Evolutionary conservation across 1,140 invertebrate genomes (phyloP), one percentile per base, ranked within the genome.

Genomic region (Drosophila nigromelanica): DNA sequence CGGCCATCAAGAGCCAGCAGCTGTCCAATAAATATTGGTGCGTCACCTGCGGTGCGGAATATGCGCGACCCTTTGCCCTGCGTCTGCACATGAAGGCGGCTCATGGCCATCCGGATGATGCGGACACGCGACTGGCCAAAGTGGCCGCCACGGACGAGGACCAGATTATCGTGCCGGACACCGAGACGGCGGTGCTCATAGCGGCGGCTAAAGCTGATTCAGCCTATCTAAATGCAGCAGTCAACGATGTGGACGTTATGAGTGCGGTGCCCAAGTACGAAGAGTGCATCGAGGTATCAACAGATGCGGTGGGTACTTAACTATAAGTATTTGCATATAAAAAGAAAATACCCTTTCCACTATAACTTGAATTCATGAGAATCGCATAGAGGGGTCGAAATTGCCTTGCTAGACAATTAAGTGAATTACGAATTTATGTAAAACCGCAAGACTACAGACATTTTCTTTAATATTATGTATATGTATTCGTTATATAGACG

Each of bases 31-130:
- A 95, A 75, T 95, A 94, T 73, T 94, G 93, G 55, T 96, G 96
- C 74, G 91, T 93, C 42, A 89, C 94, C n/a, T 96, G 96, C 80
- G 95, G 95, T 5, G 96, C 96, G 0, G 94, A 94, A 37, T 96
- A 96, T 85, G 95, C 95, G 4, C 92, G 95, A 0, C 93, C 94
- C 0, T 96, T 95, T 91, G 95, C 95, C 0, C 86, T 96, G 6
- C 94, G 94, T 60, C 94, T 95, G 82, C 96, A 96, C 80, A 91
- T 96, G 60, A 95, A 94, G 40, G 93, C 94, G 11, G 94, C 93
- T 18, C 95, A 94, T 64, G 89, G 92, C 3, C 85, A 92, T 0
- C 61, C 78, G 3, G 78, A 66, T 27, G 52, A 61, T 27, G 45
- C 51, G 35, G 58, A 42, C 6, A 18, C 48, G 3, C 43, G 52